Evolutionary conservation across 1,140 invertebrate species (phyloP).

Genomic region (Drosophila tristis): DNA sequence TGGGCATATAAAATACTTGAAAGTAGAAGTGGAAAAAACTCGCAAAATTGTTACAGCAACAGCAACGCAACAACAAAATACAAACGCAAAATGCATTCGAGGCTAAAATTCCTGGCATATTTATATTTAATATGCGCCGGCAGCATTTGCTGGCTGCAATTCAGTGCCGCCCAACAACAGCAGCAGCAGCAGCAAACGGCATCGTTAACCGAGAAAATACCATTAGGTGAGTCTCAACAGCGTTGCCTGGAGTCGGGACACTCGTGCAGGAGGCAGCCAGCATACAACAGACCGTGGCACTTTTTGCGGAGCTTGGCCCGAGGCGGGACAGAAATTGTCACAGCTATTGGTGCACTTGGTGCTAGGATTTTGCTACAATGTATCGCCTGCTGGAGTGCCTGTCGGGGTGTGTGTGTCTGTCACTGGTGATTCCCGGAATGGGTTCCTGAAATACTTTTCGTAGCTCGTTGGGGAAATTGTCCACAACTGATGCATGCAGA

Average conservation of each 20-base stretch:
- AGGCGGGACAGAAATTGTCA: slow-evolving; percentile 32
- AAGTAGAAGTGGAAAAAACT: slow-evolving; percentile 18
- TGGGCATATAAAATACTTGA: slow-evolving; percentile 12
- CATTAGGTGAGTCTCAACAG: slow-evolving; percentile 81
- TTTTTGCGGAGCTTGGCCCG: no score
- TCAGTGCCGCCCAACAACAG: slow-evolving; percentile 62
- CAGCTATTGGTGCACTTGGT: slow-evolving; percentile 55
- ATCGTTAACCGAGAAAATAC: slow-evolving; percentile 84
- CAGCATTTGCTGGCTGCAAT: slow-evolving; percentile 71
- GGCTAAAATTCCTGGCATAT: slow-evolving; percentile 78
- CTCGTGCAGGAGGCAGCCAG: neutral
- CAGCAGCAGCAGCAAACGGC: slow-evolving; percentile 60
- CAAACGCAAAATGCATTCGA: slow-evolving; percentile 74
- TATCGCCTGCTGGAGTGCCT: slow-evolving; percentile 32
- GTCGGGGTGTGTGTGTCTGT: slow-evolving; percentile 19
- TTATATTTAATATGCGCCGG: slow-evolving; percentile 80
- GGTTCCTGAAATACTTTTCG: slow-evolving; percentile 19
- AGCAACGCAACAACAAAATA: slow-evolving; percentile 12
- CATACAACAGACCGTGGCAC: neutral
- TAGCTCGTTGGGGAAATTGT: slow-evolving; percentile 47
- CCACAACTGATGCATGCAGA: slow-evolving; percentile 37
- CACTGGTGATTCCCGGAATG: slow-evolving; percentile 21
- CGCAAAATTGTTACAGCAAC: slow-evolving; percentile 24
- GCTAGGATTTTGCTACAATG: slow-evolving; percentile 61
- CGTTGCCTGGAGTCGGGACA: slow-evolving; percentile 13